Percentiles rank a stretch among this genome's conserved stretches.
These are phyloP conservation scores for Pavo muticus DNA, from an alignment of 2,113 vertebrate genomes.

Conservation along the genomic window DNA sequence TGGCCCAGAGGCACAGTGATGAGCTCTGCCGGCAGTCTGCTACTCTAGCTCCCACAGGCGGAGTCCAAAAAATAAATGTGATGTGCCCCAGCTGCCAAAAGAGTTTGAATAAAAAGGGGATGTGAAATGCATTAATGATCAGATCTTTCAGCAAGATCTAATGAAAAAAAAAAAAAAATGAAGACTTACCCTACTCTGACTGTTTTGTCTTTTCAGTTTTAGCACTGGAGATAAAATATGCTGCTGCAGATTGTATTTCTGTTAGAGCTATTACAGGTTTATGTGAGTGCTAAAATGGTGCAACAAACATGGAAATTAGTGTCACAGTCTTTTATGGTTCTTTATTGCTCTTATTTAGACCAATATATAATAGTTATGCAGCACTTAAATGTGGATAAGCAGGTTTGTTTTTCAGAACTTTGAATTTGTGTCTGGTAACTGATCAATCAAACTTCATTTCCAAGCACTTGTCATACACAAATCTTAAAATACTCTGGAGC, in stretches of 20 bases:
- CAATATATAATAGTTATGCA: constrained; percentile 61
- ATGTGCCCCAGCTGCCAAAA: constrained; percentile 1
- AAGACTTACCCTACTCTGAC: not conserved
- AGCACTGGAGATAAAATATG: constrained; percentile 65
- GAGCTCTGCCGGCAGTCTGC: not conserved
- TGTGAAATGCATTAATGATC: not conserved
- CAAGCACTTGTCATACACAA: constrained; percentile 37
- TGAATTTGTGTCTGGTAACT: constrained; percentile 34
- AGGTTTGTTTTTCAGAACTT: constrained; percentile 61
- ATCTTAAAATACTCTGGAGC: constrained; percentile 37
- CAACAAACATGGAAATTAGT: constrained; percentile 69
- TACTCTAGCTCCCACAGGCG: not conserved
- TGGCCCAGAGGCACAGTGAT: not conserved
- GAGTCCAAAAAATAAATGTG: constrained; percentile 33
- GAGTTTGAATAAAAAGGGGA: not conserved
- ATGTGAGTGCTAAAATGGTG: constrained; percentile 70
- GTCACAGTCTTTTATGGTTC: constrained; percentile 34
- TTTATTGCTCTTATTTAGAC: constrained; percentile 64
- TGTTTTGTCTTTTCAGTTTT: constrained; percentile 53
- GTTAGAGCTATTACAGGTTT: constrained; percentile 70
- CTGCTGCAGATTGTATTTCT: constrained; percentile 67
- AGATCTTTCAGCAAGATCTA: constrained; percentile 34
- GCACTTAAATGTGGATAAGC: constrained; percentile 42
- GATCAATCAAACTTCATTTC: constrained; percentile 42
- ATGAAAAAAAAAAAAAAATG: not conserved